Percentiles rank a stretch among this genome's conserved stretches.
Conservation (phyloP, 2,888 invertebrate species). For the Netelia virgata region DNA sequence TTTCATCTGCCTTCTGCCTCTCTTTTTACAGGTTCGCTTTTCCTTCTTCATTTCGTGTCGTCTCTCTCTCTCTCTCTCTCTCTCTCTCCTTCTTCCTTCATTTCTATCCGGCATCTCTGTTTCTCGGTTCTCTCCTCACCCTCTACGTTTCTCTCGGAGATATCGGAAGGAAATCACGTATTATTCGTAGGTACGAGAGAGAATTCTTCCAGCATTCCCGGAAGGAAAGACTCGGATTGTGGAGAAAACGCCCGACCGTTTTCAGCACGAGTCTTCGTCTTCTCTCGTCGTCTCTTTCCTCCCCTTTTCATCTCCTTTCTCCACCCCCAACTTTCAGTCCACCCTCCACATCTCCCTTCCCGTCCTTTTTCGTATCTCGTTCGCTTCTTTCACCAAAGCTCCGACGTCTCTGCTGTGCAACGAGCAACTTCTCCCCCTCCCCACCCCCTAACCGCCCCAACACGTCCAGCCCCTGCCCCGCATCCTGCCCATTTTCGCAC, state of each 20-base stretch:
- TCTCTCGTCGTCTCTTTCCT: slow-evolving; percentile 3
- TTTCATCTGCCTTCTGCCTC: slow-evolving; percentile 34
- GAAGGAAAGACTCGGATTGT: slow-evolving; percentile 56
- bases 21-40: background rate
- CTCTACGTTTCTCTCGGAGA: slow-evolving; percentile 54
- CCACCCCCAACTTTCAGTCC: slow-evolving; percentile 4
- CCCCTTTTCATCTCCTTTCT: slow-evolving; percentile 19
- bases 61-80: background rate
- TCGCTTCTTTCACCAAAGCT: slow-evolving; percentile 15
- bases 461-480: background rate
- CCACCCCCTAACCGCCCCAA: background rate
- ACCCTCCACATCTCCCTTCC: background rate
- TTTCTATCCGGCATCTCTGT: slow-evolving; percentile 36
- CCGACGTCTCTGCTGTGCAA: slow-evolving; percentile 7
- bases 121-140: background rate
- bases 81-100: slow-evolving; percentile 10
- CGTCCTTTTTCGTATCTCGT: background rate
- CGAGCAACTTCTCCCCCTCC: background rate
- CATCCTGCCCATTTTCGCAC: background rate
- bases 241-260: slow-evolving; percentile 51
- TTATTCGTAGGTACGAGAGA: slow-evolving; percentile 55
- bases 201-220: slow-evolving; percentile 57
- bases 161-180: slow-evolving; percentile 68
- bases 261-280: slow-evolving; percentile 51
- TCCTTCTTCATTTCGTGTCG: background rate